Base-by-base conservation (phyloP, 2,797 vertebrate genomes). In the Diplodus sargus region DNA sequence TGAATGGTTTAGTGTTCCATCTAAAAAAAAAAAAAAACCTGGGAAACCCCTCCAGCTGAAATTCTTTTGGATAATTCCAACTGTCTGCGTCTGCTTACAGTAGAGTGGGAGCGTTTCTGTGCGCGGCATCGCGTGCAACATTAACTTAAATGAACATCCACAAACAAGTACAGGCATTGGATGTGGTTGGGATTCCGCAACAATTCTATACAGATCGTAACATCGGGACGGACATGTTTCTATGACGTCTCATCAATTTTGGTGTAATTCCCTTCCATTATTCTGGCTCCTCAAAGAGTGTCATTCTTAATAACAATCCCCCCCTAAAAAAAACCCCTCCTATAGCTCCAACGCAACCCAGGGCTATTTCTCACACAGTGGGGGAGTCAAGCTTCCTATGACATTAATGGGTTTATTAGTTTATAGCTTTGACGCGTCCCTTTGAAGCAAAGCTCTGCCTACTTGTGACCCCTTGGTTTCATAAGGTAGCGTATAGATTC, bases 41-140 rank as follows among this genome's bases (percentile, higher is more conserved):
- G 83, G 82, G 86, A 93, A 92, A 81, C 72, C 91, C 94, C 92
- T 93, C 53, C 43, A 90, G 94, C 90, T 82, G 69, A 89, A 93
- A 95, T 94, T 93, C 92, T 90, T 93, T 75, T 49, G 76, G 85
- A 85, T 93, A 92, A 93, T 92, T 92, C 88, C 79, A 90, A 89
- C 83, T 90, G 84, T 86, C 81, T 87, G 82, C 14, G 51, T 89
- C 80, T 89, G 81, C 83, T 82, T 87, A 68, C 59, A 73, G 81
- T 70, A 51, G 59, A 80, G 67, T 68, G 78, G 79, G 86, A 84
- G 88, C 74, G 76, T 81, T 84, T 79, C 57, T 67, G 56, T 74
- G 74, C 63, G 57, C 17, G 53, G 42, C 25, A 45, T 72, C 61
- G 65, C 78, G 67, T 84, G 79, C 72, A 70, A 52, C 65, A 88